Conservation (phyloP, 2,113 vertebrate species). For the Calonectris borealis region DNA sequence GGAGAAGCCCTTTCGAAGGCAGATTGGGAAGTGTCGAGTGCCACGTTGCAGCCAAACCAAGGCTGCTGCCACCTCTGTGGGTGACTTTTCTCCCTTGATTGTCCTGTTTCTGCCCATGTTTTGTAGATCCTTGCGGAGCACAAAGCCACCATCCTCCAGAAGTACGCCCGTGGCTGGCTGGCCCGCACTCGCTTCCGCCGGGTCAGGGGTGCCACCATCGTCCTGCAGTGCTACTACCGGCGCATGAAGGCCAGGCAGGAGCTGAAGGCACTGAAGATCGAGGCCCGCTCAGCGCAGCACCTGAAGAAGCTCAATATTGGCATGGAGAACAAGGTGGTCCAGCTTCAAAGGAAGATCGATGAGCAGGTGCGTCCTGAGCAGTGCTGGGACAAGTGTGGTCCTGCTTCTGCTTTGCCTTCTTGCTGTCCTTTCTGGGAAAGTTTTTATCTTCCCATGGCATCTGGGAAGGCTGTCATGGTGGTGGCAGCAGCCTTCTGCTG, state of each 20-base stretch:
- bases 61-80: background rate
- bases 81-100: background rate
- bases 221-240: constrained; percentile 87
- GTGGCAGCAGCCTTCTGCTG: background rate
- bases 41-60: background rate
- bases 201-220: constrained; percentile 74
- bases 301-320: constrained; percentile 92
- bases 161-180: constrained; percentile 80
- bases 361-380: constrained; percentile 81
- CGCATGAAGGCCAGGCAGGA: constrained; percentile 78
- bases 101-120: accelerated
- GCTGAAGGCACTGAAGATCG: constrained; percentile 88
- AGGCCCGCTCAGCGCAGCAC: constrained; percentile 85
- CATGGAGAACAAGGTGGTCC: constrained; percentile 98
- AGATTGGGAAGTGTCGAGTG: background rate
- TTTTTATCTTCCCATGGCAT: accelerated
- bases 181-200: constrained; percentile 72
- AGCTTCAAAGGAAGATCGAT: constrained; percentile 93
- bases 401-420: background rate
- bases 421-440: background rate
- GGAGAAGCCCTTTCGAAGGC: background rate
- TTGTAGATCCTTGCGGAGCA: constrained; percentile 84
- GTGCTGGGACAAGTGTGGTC: accelerated
- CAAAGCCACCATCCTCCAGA: constrained; percentile 90
- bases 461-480: background rate